Conservation (phyloP, 2,888 invertebrate genomes). For the Poecilus cupreus region DNA sequence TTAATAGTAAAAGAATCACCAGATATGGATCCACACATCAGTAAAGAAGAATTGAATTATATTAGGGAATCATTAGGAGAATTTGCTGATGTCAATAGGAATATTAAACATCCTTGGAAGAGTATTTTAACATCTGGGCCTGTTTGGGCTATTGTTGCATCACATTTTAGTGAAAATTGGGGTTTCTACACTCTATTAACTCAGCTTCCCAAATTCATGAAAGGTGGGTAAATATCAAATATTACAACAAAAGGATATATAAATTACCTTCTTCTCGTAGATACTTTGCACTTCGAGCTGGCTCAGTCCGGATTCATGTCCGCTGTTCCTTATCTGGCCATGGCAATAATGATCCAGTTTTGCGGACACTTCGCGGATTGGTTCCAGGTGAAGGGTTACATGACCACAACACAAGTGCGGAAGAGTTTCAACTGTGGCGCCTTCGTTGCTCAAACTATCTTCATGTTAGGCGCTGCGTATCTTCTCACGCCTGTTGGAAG, state of each 20-base stretch:
- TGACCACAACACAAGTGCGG: conserved; percentile 84
- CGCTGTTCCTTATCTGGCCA: conserved; percentile 91
- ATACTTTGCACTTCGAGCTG: conserved; percentile 82
- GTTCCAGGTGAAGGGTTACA: conserved; percentile 78
- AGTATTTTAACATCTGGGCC: conserved; percentile 84
- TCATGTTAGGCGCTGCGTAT: conserved; percentile 89
- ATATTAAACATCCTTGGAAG: conserved; percentile 84
- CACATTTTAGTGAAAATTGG: conserved; percentile 93
- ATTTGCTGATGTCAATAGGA: conserved; percentile 71
- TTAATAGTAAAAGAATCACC: conserved; percentile 83
- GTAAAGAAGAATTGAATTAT: conserved; percentile 83
- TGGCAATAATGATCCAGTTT: conserved; percentile 87
- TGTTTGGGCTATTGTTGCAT: conserved; percentile 88
- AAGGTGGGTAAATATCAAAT: conserved; percentile 74
- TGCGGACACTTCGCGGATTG: conserved; percentile 91
- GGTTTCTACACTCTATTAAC: conserved; percentile 91
- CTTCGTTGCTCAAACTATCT: conserved; percentile 86
- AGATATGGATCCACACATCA: conserved; percentile 83
- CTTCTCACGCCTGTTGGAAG: conserved; percentile 80
- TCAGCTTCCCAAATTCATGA: conserved; percentile 88
- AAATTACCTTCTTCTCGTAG: conserved; percentile 76
- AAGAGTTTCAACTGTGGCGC: conserved; percentile 83
- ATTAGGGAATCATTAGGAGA: conserved; percentile 79
- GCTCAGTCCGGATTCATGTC: conserved; percentile 88
- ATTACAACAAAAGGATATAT: too few relatives aligned